A percentile compares a stretch with the other conserved stretches of the same genome.
phyloP scores from a whole-genome alignment of 2,797 vertebrate species.

The Pangasius djambal region DNA sequence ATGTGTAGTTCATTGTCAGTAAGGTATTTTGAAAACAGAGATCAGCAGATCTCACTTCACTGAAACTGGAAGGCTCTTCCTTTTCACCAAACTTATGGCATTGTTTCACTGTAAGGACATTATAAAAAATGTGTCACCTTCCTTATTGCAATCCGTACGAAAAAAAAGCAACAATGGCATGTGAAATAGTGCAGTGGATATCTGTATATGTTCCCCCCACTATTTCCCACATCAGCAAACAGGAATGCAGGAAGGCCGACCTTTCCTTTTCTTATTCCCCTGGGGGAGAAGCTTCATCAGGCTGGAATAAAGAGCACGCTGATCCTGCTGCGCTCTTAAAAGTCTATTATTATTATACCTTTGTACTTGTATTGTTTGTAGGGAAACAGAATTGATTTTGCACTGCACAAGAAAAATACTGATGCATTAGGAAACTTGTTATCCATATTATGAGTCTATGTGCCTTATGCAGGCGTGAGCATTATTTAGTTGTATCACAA shows the following conservation, averaged over 20 bases:
- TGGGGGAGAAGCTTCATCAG: constrained; percentile 15
- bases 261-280: constrained; percentile 46
- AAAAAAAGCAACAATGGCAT: constrained; percentile 25
- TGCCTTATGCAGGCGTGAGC: background rate
- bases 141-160: constrained; percentile 9
- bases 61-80: constrained; percentile 13
- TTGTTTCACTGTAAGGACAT: constrained; percentile 37
- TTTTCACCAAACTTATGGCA: constrained; percentile 8
- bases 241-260: constrained; percentile 38
- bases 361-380: constrained; percentile 31
- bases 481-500: background rate
- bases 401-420: background rate
- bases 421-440: background rate
- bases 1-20: background rate
- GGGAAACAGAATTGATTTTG: background rate
- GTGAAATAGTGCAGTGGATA: constrained; percentile 26
- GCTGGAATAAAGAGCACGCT: constrained; percentile 23
- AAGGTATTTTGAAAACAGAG: constrained; percentile 18
- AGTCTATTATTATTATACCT: constrained; percentile 36
- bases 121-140: constrained; percentile 44
- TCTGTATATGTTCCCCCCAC: constrained; percentile 20
- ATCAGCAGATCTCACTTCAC: background rate
- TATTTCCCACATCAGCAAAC: constrained; percentile 35
- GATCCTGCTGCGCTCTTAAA: constrained; percentile 20
- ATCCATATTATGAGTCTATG: background rate